These are phyloP conservation scores for Lophochroa leadbeateri DNA, from an alignment of 2,113 vertebrate species.

Conservation along the genomic window DNA sequence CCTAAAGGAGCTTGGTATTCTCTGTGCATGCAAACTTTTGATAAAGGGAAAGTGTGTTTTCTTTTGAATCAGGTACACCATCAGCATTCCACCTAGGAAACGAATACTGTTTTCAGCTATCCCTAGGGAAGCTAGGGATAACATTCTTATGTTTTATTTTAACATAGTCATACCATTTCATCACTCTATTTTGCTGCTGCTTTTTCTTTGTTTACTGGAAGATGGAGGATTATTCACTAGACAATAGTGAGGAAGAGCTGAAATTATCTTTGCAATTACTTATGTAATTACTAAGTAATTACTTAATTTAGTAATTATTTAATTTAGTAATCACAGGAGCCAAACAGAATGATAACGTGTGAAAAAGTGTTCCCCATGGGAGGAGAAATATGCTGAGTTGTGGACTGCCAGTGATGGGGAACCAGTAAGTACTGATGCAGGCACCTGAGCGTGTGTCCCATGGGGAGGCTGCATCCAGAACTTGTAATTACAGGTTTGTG, in stretches of 20 bases:
- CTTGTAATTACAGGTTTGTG: background rate
- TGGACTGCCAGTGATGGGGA: background rate
- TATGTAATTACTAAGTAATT: background rate
- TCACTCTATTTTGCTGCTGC: background rate
- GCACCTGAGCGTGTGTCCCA: fast-evolving
- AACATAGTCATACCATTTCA: background rate
- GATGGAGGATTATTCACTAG: background rate
- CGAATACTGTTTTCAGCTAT: background rate
- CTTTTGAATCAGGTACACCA: background rate
- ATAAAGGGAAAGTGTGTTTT: background rate
- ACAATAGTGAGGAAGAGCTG: background rate
- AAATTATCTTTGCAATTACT: background rate
- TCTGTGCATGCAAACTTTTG: background rate
- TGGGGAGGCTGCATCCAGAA: background rate
- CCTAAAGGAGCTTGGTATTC: background rate
- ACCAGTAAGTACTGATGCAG: background rate
- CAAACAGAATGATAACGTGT: background rate
- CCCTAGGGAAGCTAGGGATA: background rate
- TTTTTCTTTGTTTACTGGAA: background rate
- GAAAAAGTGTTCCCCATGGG: background rate
- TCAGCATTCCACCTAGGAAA: background rate
- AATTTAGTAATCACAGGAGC: background rate
- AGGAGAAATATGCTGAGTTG: background rate
- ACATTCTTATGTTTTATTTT: background rate
- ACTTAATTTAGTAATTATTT: background rate